phyloP scores from a whole-genome alignment of 2,113 vertebrate species.

The Monarcha castaneiventris region DNA sequence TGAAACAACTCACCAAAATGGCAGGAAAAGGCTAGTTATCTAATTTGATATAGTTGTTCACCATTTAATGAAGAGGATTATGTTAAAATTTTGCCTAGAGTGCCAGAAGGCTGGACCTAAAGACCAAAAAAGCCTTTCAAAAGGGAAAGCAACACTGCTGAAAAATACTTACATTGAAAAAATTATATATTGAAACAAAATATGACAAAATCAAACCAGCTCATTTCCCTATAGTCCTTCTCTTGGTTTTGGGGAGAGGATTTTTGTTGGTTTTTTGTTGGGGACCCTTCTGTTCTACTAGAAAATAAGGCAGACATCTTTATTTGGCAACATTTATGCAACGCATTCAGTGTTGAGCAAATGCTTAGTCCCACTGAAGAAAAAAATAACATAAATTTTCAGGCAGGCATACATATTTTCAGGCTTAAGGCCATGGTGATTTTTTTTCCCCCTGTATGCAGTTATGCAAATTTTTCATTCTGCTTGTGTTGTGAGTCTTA shows the following conservation, averaged over 20 bases:
- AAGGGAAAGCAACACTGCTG: neutral
- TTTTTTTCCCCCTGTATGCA: neutral
- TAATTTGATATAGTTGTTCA: neutral
- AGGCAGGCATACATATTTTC: neutral
- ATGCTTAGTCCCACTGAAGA: neutral
- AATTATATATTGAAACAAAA: neutral
- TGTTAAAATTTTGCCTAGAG: neutral
- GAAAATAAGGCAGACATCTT: neutral
- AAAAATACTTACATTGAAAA: neutral
- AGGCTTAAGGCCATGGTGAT: neutral
- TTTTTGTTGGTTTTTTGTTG: neutral
- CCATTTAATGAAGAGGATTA: neutral
- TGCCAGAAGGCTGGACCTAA: neutral
- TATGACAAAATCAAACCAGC: neutral
- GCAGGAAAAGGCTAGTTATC: rapidly evolving
- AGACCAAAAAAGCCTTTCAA: neutral
- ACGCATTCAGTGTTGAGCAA: neutral
- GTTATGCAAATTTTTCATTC: neutral
- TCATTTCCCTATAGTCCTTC: neutral
- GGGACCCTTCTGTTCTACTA: neutral
- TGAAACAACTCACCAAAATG: neutral
- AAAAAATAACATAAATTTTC: neutral
- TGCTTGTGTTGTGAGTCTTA: neutral
- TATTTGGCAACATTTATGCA: neutral
- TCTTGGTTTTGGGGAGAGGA: neutral